These are phyloP conservation scores for Hemiprocne comata DNA, from an alignment of 2,113 vertebrate genomes.

Conservation along the genomic window DNA sequence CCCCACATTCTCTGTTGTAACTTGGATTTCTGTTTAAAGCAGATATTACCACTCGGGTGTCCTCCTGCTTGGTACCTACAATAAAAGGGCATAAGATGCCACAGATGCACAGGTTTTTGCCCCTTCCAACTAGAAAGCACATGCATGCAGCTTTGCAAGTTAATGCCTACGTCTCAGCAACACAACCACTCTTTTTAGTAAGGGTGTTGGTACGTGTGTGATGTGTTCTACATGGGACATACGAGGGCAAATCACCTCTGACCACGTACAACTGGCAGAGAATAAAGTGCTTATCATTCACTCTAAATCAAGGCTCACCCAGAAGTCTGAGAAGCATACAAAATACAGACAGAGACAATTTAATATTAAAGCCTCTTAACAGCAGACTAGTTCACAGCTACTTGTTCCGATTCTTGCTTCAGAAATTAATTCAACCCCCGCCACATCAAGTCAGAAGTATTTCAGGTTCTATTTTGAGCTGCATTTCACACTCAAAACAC, in stretches of 20 bases:
- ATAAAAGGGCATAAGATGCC: constrained; percentile 14
- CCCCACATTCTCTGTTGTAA: not conserved
- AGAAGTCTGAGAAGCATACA: not conserved
- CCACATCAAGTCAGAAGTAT: not conserved
- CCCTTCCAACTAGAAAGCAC: not conserved
- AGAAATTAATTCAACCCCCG: not conserved
- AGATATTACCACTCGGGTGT: not conserved
- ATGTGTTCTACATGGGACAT: not conserved
- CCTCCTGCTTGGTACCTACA: constrained; percentile 24
- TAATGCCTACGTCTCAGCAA: not conserved
- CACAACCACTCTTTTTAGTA: not conserved
- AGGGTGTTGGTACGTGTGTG: not conserved
- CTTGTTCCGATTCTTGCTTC: not conserved
- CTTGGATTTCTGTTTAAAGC: constrained; percentile 12
- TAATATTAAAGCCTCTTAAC: not conserved
- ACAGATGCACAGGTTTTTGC: not conserved
- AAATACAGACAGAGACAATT: not conserved
- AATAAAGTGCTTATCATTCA: not conserved
- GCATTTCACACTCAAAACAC: not conserved
- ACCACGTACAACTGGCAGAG: constrained; percentile 9
- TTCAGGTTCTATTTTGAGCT: not conserved
- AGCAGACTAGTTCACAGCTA: not conserved
- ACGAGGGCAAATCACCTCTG: not conserved
- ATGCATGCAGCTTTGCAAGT: not conserved
- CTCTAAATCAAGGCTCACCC: not conserved